A percentile compares a stretch with the other conserved stretches of the same genome.
phyloP scores from a whole-genome alignment of 2,888 invertebrate genomes.

The Ochropleura plecta region DNA sequence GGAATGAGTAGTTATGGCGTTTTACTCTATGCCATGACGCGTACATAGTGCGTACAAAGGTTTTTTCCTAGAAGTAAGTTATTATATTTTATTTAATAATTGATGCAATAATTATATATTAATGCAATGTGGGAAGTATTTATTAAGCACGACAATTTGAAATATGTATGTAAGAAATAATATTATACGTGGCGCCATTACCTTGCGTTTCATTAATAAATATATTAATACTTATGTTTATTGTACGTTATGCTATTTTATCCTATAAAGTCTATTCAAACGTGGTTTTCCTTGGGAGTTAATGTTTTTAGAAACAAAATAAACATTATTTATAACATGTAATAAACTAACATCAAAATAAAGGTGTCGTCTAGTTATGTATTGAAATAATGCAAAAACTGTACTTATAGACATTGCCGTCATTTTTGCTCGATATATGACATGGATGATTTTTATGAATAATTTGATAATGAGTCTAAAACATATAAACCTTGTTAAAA shows the following conservation, averaged over 20 bases:
- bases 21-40: neutral
- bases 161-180: constrained; percentile 21
- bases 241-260: constrained; percentile 3
- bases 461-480: neutral
- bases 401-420: neutral
- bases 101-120: constrained; percentile 16
- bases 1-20: neutral
- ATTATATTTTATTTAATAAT: constrained; percentile 15
- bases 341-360: no score
- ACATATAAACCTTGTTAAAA: neutral
- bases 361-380: no score
- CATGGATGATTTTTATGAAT: neutral
- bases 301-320: constrained; percentile 15
- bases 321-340: neutral
- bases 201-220: constrained; percentile 10
- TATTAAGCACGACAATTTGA: constrained; percentile 18
- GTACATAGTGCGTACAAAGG: neutral
- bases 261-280: neutral
- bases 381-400: constrained; percentile 15
- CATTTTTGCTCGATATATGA: neutral
- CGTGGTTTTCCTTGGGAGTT: constrained; percentile 17
- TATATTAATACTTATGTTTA: constrained; percentile 6
- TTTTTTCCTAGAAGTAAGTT: constrained; percentile 7
- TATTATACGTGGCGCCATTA: constrained; percentile 31
- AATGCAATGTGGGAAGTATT: constrained; percentile 15